Conservation (phyloP, 1,140 invertebrate genomes). For the Acromyrmex echinatior region DNA sequence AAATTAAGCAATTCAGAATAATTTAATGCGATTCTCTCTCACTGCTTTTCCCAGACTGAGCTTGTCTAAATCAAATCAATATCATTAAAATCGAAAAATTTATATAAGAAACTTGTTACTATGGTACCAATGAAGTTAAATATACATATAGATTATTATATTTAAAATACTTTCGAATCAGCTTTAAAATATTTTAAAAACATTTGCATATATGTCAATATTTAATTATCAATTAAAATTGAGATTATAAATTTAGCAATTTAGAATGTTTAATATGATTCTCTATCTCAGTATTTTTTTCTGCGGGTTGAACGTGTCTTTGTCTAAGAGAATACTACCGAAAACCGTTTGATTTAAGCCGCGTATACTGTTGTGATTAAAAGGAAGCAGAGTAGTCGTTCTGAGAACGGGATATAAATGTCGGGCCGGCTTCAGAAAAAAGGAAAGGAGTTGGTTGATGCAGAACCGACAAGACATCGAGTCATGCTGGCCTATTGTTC, state of each 20-base stretch:
- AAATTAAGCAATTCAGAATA: conserved; percentile 14
- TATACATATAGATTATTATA: too few species aligned
- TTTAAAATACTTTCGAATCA: background rate
- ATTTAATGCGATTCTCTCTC: background rate
- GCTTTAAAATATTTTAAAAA: background rate
- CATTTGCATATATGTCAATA: background rate
- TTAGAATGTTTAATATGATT: background rate
- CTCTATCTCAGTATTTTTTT: background rate
- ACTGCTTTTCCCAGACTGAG: background rate
- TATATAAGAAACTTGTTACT: too few species aligned
- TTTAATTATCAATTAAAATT: background rate
- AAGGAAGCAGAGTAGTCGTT: conserved; percentile 60
- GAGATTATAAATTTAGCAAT: background rate
- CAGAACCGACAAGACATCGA: conserved; percentile 77
- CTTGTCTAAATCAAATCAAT: background rate
- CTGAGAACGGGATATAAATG: conserved; percentile 66
- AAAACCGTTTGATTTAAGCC: conserved; percentile 52
- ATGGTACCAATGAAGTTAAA: too few species aligned
- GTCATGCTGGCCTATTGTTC: conserved; percentile 81
- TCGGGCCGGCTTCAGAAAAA: conserved; percentile 59
- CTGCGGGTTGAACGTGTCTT: background rate
- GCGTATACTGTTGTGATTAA: conserved; percentile 53
- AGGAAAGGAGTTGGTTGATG: conserved; percentile 57
- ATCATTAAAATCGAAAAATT: too few species aligned
- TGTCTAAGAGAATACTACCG: background rate